These are phyloP conservation scores for Scolopax bukidnonensis DNA, from an alignment of 2,797 vertebrate genomes.

Conservation along the genomic window DNA sequence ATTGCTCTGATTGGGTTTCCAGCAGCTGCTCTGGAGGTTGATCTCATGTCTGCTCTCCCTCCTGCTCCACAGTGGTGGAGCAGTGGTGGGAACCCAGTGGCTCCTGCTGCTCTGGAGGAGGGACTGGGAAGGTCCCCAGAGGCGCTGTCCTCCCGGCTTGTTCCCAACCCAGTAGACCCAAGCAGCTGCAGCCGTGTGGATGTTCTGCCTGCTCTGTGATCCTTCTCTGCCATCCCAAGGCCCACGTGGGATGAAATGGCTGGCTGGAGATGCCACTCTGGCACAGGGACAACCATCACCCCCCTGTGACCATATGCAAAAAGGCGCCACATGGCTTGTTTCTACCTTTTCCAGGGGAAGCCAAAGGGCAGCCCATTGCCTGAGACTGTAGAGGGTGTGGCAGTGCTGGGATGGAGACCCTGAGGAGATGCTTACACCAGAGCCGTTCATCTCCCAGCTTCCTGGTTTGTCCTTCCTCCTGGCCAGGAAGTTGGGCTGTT, in stretches of 20 bases:
- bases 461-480: neutral
- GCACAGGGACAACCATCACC: neutral
- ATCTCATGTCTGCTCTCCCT: neutral
- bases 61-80: neutral
- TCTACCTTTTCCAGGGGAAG: neutral
- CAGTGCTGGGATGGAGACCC: neutral
- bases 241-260: fast-evolving
- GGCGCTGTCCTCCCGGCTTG: neutral
- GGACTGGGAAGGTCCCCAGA: neutral
- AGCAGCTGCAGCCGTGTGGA: neutral
- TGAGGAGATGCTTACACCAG: neutral
- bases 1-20: neutral
- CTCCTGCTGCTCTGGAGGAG: neutral
- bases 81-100: neutral
- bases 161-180: neutral
- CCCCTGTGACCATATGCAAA: neutral
- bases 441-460: fast-evolving
- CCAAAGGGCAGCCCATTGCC: neutral
- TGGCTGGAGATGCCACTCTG: neutral
- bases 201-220: neutral
- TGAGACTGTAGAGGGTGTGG: fast-evolving
- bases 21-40: fast-evolving
- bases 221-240: neutral
- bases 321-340: fast-evolving
- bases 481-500: fast-evolving